Conservation (phyloP, 2,888 invertebrate species). For the Rhagophthalmus giganteus region DNA sequence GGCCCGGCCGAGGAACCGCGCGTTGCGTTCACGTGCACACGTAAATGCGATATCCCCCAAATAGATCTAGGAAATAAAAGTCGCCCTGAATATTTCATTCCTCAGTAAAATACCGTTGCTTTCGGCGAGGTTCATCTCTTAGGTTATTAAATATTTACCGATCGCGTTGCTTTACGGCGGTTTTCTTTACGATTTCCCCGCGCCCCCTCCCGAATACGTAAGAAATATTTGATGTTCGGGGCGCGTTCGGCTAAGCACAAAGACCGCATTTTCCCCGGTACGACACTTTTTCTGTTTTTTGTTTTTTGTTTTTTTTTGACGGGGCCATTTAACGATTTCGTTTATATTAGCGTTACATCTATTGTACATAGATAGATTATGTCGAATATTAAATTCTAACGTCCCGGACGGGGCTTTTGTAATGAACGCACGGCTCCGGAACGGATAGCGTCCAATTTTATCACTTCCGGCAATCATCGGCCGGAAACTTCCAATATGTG, state of each 20-base stretch:
- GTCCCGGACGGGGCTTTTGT: neutral
- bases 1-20: conserved; percentile 3
- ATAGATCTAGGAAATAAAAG: conserved; percentile 16
- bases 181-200: conserved; percentile 23
- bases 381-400: no score
- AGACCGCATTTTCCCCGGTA: neutral
- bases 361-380: no score
- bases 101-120: conserved; percentile 18
- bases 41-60: conserved; percentile 17
- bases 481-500: conserved; percentile 27
- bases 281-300: no score
- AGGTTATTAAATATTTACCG: conserved; percentile 23
- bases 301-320: no score
- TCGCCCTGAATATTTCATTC: conserved; percentile 18
- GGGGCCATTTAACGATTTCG: no score
- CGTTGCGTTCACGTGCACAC: conserved; percentile 13
- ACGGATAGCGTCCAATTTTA: conserved; percentile 21
- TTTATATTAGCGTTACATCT: no score
- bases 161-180: conserved; percentile 19
- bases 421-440: neutral
- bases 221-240: conserved; percentile 16
- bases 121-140: conserved; percentile 26
- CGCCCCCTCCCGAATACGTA: conserved; percentile 9
- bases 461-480: conserved; percentile 22
- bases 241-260: neutral